Base-by-base conservation (phyloP, 2,797 vertebrate species). In the Cephalopachus bancanus region DNA sequence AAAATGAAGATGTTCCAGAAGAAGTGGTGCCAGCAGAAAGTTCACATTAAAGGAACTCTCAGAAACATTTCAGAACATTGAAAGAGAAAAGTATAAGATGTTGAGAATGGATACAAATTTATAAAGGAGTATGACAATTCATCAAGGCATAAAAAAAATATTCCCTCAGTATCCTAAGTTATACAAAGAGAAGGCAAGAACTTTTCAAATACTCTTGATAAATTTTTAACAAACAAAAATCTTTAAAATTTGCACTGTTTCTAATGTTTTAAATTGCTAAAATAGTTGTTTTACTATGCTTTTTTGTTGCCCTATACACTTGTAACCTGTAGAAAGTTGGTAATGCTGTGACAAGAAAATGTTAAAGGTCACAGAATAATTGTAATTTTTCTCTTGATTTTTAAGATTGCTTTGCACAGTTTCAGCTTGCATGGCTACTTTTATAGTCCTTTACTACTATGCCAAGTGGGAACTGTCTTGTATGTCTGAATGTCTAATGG, bases 331-430 rank as follows among this genome's bases (percentile, higher is more conserved):
- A 49, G 17, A 51, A 59, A 94, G 6, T 28, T 49, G n/a, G 78
- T 49, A 71, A 62, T 64, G n/a, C 55, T 97, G 85, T 64, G 60
- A 57, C 69, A 89, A 71, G 6, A n/a, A 93, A 94, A 51, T 28
- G 57, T 75, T 91, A 64, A 86, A 95, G 28, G 53, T 59, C 84
- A 57, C 4, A 6, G 83, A 83, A 79, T 6, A 64, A 75, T 79
- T 28, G 11, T 65, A 51, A 55, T 74, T 71, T 67, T 93, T 74
- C 57, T 89, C 71, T 79, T 75, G 57, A 44, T 59, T 80, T 79
- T 89, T 62, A 85, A 69, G 53, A 86, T 59, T 49, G 59, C 24
- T 83, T 53, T 93, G 69, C 19, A 10, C 26, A 62, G 30, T 95
- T 95, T 89, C 59, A 11, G 69, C 44, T 69, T 74, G 33, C 37